Percentiles rank a stretch among this genome's conserved stretches.
phyloP scores from a whole-genome alignment of 2,113 vertebrate species.

The Mobula hypostoma region DNA sequence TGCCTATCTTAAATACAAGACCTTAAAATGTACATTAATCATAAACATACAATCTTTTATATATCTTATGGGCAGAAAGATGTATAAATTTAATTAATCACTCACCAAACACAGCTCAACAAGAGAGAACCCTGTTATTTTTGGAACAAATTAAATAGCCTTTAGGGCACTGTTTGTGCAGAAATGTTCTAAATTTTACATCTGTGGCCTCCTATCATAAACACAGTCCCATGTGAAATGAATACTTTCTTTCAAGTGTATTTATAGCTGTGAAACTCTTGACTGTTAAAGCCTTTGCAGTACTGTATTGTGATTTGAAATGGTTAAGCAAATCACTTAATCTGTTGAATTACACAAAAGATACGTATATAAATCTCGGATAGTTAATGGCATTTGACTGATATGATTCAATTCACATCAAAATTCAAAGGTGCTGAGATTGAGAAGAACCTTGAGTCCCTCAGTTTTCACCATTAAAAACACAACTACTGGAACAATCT shows the following conservation, averaged over 20 bases:
- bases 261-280: background rate
- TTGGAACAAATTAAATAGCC: slow-evolving; percentile 15
- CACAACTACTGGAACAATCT: background rate
- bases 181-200: slow-evolving; percentile 9
- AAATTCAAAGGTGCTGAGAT: background rate
- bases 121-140: slow-evolving; percentile 13
- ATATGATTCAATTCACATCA: background rate
- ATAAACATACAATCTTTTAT: background rate
- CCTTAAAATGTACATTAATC: background rate
- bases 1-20: background rate
- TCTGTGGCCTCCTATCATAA: background rate
- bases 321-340: background rate
- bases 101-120: slow-evolving; percentile 1
- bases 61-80: background rate
- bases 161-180: background rate
- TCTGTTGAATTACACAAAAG: background rate
- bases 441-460: background rate
- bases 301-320: background rate
- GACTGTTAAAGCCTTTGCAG: background rate
- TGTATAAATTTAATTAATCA: background rate
- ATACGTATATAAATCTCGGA: background rate
- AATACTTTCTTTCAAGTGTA: slow-evolving; percentile 2
- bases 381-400: background rate
- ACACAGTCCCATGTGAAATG: background rate
- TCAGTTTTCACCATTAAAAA: background rate